Evolutionary conservation across 1,140 invertebrate genomes (phyloP), one percentile per base, ranked within the genome.

Genomic region (Drosophila tristis): DNA sequence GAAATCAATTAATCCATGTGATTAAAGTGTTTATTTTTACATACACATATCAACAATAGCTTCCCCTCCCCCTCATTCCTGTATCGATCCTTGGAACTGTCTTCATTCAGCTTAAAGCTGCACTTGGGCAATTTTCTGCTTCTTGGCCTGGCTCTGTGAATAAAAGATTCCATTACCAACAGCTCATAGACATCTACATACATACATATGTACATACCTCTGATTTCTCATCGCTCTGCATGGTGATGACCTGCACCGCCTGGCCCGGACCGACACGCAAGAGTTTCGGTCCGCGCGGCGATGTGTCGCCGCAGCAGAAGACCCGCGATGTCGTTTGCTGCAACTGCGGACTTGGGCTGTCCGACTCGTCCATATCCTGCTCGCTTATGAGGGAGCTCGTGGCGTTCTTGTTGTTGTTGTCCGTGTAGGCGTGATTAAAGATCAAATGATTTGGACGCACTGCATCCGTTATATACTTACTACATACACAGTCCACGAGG

Each of bases 391-490:
- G 26, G 25, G 43, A 54, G n/a, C 16, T 48, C 42, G 20, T 39
- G 15, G 67, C 42, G 56, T 89, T 89, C 62, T 89, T 70, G 44
- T 84, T 89, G 44, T 84, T 89, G 48, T 84, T 84, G 45, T 89
- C 84, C 85, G 68, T 89, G 50, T 77, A 84, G 45, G 62, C 55
- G 64, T 71, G 79, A 73, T 89, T 89, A 64, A 73, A 84, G 68
- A 74, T 72, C 67, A 89, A 89, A 74, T 80, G 72, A 63, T 54
- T 72, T 65, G 82, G 82, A 78, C 61, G 76, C 62, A 74, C 55
- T 74, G 87, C 78, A 90, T 89, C 80, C 80, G 74, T 90, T 90
- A 90, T 85, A 91, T 91, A 90, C 90, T 91, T 90, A 91, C 90
- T 91, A 82, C 45, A 86, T 91, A 82, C 45, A 86, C 45, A 76